Conservation (phyloP, 2,888 invertebrate species). For the Argyra leucocephala region DNA sequence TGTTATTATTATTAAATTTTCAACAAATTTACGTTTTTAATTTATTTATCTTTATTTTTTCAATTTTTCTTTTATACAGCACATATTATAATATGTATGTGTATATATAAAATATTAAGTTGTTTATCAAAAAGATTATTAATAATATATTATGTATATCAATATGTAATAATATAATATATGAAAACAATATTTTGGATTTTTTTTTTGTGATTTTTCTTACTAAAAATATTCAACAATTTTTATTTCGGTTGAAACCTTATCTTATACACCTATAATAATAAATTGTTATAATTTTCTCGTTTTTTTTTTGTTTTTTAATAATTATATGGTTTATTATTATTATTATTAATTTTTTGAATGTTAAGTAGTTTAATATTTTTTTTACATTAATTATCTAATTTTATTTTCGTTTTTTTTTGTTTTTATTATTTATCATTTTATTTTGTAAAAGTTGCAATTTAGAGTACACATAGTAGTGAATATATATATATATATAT, state of each 20-base stretch:
- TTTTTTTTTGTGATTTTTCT: background rate
- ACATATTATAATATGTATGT: background rate
- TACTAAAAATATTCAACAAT: constrained; percentile 11
- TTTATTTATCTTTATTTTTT: background rate
- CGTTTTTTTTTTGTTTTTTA: too few relatives aligned
- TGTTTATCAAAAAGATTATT: constrained; percentile 3
- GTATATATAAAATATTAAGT: background rate
- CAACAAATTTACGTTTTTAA: background rate
- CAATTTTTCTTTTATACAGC: too few relatives aligned
- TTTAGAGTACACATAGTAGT: too few relatives aligned
- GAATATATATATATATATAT: too few relatives aligned
- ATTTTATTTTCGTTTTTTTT: too few relatives aligned
- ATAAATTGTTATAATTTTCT: too few relatives aligned
- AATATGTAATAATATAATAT: constrained; percentile 1
- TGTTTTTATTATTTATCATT: too few relatives aligned
- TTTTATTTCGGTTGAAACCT: constrained; percentile 9
- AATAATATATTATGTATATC: background rate
- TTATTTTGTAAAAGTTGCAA: too few relatives aligned
- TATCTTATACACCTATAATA: constrained; percentile 1
- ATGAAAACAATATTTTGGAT: constrained; percentile 3
- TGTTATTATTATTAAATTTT: background rate
- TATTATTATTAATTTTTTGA: too few relatives aligned
- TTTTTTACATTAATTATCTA: too few relatives aligned
- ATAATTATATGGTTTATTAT: too few relatives aligned
- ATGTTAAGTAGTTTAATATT: too few relatives aligned